Percentiles rank a stretch among this genome's conserved stretches.
Evolutionary conservation across 2,797 vertebrate genomes (phyloP).

Genomic region (Cheirogaleus major): DNA sequence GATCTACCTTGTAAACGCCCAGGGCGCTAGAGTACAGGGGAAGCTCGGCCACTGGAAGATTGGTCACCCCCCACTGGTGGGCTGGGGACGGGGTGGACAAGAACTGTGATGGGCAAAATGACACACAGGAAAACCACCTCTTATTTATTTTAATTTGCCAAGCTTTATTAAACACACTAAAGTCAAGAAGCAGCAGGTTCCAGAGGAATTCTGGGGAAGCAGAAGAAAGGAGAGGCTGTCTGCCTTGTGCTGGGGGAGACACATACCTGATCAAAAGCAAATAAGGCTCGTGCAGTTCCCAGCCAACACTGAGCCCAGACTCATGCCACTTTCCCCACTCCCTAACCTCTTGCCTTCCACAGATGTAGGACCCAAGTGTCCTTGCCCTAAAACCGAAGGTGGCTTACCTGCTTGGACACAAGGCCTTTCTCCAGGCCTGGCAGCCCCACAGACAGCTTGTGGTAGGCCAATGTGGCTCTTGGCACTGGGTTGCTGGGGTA

Average conservation of each 20-base stretch:
- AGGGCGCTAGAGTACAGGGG: neutral
- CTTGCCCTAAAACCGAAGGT: neutral
- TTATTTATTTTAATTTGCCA: neutral
- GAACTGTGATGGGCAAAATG: neutral
- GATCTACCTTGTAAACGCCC: neutral
- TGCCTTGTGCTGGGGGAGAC: slow-evolving; percentile 14
- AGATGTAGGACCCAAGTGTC: neutral
- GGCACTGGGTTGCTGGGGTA: neutral
- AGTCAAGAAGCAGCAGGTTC: neutral
- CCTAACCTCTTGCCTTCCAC: neutral
- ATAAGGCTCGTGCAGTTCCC: neutral
- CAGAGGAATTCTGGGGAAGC: neutral
- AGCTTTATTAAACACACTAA: neutral
- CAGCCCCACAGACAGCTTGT: neutral
- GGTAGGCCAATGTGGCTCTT: neutral
- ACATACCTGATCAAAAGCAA: neutral
- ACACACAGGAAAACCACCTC: neutral
- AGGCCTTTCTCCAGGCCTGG: neutral
- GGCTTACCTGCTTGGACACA: neutral
- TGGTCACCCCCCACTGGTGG: accelerated
- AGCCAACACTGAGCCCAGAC: neutral
- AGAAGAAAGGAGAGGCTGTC: neutral
- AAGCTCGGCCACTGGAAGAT: neutral
- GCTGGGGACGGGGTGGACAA: neutral
- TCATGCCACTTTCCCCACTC: neutral